Conservation (phyloP, 2,113 vertebrate species). For the Chunga burmeisteri region DNA sequence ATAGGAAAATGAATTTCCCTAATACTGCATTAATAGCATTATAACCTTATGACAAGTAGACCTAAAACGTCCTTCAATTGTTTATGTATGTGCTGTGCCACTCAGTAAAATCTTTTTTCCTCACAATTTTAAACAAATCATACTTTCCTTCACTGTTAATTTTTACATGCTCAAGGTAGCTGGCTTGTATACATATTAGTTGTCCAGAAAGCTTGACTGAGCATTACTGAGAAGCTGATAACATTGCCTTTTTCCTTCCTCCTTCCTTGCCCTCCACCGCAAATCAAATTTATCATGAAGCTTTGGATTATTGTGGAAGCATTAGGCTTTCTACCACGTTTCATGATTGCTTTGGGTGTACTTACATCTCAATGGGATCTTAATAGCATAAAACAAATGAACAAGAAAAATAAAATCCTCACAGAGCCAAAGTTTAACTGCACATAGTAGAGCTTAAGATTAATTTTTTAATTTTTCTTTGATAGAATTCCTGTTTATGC, state of each 20-base stretch:
- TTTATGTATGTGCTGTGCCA: fast-evolving
- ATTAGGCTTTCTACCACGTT: not conserved
- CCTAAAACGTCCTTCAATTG: not conserved
- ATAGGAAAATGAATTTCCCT: not conserved
- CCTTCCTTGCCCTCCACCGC: not conserved
- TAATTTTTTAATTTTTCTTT: not conserved
- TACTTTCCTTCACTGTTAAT: not conserved
- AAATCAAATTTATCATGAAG: not conserved
- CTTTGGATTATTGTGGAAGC: not conserved
- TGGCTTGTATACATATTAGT: not conserved
- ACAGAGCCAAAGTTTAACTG: not conserved
- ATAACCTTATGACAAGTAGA: not conserved
- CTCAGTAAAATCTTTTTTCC: not conserved
- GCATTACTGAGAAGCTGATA: not conserved
- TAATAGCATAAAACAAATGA: not conserved
- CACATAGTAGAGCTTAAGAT: not conserved
- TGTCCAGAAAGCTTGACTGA: not conserved
- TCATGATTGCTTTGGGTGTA: not conserved
- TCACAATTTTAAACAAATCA: not conserved
- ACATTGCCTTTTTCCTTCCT: not conserved
- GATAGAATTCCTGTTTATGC: not conserved
- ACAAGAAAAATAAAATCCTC: not conserved
- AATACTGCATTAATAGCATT: not conserved
- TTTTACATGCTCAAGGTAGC: not conserved
- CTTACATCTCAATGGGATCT: not conserved